phyloP scores from a whole-genome alignment of 1,140 invertebrate genomes.

The Eriocheir sinensis region DNA sequence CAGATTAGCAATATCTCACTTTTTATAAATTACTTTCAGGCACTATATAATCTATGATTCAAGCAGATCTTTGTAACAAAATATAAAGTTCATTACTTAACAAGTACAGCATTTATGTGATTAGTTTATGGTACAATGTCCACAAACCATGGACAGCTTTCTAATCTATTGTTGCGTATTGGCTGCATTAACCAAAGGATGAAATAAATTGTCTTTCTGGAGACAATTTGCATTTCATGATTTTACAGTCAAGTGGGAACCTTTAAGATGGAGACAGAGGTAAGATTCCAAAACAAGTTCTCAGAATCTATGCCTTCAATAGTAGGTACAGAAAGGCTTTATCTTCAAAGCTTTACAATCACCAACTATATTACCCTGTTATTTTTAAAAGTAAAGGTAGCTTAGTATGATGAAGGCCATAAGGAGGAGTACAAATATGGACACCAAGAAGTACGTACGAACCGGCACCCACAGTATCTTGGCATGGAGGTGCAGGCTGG shows the following conservation, averaged over 20 bases:
- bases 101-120: background rate
- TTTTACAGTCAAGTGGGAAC: too few relatives aligned
- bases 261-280: too few relatives aligned
- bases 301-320: too few relatives aligned
- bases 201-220: too few relatives aligned
- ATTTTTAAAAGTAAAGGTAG: slow-evolving; percentile 62
- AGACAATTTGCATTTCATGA: too few relatives aligned
- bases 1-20: background rate
- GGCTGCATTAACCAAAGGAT: too few relatives aligned
- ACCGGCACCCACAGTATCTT: slow-evolving; percentile 71
- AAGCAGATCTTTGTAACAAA: background rate
- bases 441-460: slow-evolving; percentile 68
- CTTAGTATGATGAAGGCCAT: slow-evolving; percentile 47
- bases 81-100: background rate
- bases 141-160: background rate
- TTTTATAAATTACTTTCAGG: background rate
- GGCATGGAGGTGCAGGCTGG: slow-evolving; percentile 63
- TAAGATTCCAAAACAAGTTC: too few relatives aligned
- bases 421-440: slow-evolving; percentile 38
- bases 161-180: background rate
- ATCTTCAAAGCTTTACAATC: too few relatives aligned
- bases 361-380: too few relatives aligned
- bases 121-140: background rate
- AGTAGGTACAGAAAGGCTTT: too few relatives aligned
- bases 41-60: background rate